These are phyloP conservation scores for Aegotheles bennettii DNA, from an alignment of 2,113 vertebrate species.

Conservation along the genomic window DNA sequence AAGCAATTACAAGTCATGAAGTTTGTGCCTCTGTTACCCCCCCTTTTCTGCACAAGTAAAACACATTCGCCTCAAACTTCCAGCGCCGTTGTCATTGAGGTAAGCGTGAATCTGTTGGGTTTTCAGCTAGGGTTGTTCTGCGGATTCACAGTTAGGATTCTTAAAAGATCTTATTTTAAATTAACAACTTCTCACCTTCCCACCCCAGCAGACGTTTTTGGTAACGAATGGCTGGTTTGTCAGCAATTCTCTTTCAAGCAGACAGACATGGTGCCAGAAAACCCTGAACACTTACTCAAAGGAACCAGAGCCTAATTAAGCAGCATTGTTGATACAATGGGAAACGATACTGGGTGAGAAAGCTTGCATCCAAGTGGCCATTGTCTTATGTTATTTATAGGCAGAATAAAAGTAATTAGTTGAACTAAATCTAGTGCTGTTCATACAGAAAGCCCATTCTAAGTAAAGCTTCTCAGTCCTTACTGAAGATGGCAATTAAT, in stretches of 20 bases:
- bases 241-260: slow-evolving; percentile 22
- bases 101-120: not conserved
- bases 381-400: not conserved
- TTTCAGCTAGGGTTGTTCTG: not conserved
- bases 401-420: not conserved
- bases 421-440: not conserved
- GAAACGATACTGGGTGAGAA: not conserved
- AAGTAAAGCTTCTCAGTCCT: not conserved
- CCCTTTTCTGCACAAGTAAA: not conserved
- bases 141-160: not conserved
- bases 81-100: not conserved
- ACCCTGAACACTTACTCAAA: not conserved
- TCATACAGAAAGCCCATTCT: not conserved
- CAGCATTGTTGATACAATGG: not conserved
- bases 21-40: not conserved
- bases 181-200: slow-evolving; percentile 33
- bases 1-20: not conserved
- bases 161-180: slow-evolving; percentile 8
- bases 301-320: not conserved
- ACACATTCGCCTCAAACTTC: not conserved
- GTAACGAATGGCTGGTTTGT: not conserved
- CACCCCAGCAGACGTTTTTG: not conserved
- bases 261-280: not conserved
- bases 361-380: not conserved
- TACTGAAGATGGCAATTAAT: not conserved